phyloP scores from a whole-genome alignment of 2,888 invertebrate genomes.

The Diarsia rubi region DNA sequence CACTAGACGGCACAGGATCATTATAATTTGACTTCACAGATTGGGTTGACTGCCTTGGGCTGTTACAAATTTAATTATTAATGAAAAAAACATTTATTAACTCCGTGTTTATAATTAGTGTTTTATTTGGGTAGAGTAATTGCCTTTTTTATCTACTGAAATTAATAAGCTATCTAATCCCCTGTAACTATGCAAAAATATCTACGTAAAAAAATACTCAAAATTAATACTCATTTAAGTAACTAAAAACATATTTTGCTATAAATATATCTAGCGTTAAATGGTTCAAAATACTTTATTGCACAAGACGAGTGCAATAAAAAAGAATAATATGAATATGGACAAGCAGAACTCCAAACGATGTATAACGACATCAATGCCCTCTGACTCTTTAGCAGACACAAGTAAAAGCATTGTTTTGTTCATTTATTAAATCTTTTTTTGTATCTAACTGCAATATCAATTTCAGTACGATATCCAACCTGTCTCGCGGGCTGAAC shows the following conservation, averaged over 20 bases:
- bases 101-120: not conserved
- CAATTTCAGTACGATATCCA: slow-evolving; percentile 25
- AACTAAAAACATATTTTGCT: slow-evolving; percentile 8
- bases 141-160: slow-evolving; percentile 1
- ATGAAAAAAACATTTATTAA: slow-evolving; percentile 14
- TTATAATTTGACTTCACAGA: slow-evolving; percentile 55
- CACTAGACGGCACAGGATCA: slow-evolving; percentile 61
- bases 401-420: not conserved
- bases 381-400: not conserved
- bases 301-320: slow-evolving; percentile 17
- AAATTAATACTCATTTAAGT: not conserved
- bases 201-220: slow-evolving; percentile 21
- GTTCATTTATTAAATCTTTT: not conserved
- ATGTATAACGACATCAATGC: not conserved
- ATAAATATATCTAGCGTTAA: slow-evolving; percentile 1
- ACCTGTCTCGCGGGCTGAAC: slow-evolving; percentile 73
- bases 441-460: not conserved
- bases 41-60: slow-evolving; percentile 40
- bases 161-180: not conserved
- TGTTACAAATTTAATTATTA: slow-evolving; percentile 56
- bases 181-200: no score
- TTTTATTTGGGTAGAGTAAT: no score
- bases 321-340: slow-evolving; percentile 19
- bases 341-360: slow-evolving; percentile 51
- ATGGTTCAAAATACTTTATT: slow-evolving; percentile 8